Base-by-base conservation (phyloP, 2,113 vertebrate genomes). In the Callopanchax toddi region DNA sequence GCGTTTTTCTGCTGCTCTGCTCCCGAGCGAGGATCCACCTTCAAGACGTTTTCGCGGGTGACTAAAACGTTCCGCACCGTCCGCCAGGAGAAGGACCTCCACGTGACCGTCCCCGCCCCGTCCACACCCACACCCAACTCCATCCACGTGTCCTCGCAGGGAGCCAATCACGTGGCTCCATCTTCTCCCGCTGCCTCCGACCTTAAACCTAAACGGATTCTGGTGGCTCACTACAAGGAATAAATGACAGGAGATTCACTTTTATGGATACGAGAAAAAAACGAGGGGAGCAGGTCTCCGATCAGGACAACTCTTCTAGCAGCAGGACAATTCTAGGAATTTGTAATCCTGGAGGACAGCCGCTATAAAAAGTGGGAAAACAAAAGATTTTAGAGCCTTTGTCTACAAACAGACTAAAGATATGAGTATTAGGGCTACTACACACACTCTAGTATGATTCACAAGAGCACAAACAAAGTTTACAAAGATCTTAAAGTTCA, bases 181-280 rank as follows among this genome's bases (percentile, higher is more conserved):
- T 25, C 48, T 2, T 25, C 29, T 8, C 22, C 71, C 0, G 17
- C 66, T 15, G 42, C 54, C 6, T 25, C 11, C 60, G 20, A 20
- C 23, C 60, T 20, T 48, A 87, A 65, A 69, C 87, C 86, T 2
- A 76, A 69, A 54, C 11, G 89, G 49, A 76, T 77, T 56, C 87
- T 92, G 36, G 84, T 91, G 74, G 89, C 85, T 44, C 83, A 83
- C 71, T 92, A 89, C 79, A 81, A 77, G 56, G 82, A 84, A 44
- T 86, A 32, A 75, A 49, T 63, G 12, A 2, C 11, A 6, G 37
- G 51, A 53, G 34, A 9, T 22, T 12, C 37, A 18, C 16, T 16
- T 61, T 76, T 22, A 20, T 34, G 46, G 40, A 51, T 20, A 16
- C 12, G 16, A 49, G 34, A n/a, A 46, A 48, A 52, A 6, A 29